Evolutionary conservation across 2,113 vertebrate genomes (phyloP).

Genomic region (Chelonoidis abingdonii): DNA sequence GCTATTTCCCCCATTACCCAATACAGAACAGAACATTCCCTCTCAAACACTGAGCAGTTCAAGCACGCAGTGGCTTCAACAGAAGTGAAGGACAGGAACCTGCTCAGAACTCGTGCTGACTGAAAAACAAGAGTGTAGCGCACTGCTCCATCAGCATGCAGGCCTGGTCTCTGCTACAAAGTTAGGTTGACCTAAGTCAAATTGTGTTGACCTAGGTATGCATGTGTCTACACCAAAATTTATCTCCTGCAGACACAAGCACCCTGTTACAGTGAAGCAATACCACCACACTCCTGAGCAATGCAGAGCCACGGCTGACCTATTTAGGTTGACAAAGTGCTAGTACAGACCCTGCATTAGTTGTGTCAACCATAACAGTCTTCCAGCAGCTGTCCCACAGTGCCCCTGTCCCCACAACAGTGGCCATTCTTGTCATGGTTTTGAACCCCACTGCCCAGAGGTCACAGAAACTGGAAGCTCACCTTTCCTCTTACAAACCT

Average conservation of each 20-base stretch:
- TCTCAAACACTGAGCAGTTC: neutral
- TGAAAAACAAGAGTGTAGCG: neutral
- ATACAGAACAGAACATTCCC: neutral
- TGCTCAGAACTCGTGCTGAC: neutral
- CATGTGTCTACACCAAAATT: too few species aligned
- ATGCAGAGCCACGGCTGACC: neutral
- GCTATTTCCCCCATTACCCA: neutral
- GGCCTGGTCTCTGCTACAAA: neutral
- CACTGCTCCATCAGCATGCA: slow-evolving; percentile 36
- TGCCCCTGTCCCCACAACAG: too few species aligned
- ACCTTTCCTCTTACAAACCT: too few species aligned
- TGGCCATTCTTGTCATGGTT: neutral
- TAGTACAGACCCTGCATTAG: neutral
- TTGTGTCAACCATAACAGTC: neutral
- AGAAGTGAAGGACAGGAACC: neutral
- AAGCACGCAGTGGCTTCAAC: neutral
- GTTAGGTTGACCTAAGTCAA: neutral
- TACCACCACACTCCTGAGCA: neutral
- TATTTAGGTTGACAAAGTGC: neutral
- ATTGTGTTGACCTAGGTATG: too few species aligned
- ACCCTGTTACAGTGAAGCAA: too few species aligned
- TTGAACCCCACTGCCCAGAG: neutral
- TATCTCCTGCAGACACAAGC: too few species aligned
- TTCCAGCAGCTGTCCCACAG: neutral
- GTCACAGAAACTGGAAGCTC: neutral